Evolutionary conservation across 2,797 vertebrate species (phyloP).

Genomic region (Falco rusticolus): DNA sequence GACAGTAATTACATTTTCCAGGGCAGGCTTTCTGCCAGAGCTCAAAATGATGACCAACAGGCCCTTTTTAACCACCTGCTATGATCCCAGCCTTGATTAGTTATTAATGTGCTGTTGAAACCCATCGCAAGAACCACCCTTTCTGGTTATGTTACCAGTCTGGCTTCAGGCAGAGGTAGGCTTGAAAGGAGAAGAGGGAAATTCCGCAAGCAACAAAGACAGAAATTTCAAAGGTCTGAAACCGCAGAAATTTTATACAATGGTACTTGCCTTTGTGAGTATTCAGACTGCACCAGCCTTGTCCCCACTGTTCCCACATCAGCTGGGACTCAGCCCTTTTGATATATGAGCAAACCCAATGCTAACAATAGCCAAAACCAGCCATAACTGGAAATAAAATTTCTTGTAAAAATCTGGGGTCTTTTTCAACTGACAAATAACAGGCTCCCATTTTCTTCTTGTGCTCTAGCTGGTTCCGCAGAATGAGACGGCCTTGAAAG

Average conservation of each 20-base stretch:
- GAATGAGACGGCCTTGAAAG: not conserved
- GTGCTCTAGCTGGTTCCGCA: not conserved
- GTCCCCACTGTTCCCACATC: not conserved
- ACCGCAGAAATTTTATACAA: not conserved
- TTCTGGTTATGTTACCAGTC: not conserved
- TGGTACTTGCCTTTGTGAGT: not conserved
- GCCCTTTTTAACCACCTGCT: slow-evolving; percentile 55
- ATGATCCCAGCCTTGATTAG: slow-evolving; percentile 36
- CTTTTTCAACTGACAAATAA: not conserved
- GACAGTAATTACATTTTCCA: slow-evolving; percentile 69
- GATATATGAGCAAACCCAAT: rapidly evolving
- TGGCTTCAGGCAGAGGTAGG: not conserved
- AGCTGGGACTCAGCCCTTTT: not conserved
- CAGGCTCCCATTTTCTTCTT: not conserved
- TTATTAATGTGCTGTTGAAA: slow-evolving; percentile 45
- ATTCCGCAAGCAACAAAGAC: not conserved
- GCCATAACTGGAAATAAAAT: not conserved
- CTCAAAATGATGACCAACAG: slow-evolving; percentile 28
- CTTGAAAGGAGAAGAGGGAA: not conserved
- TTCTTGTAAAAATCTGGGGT: not conserved
- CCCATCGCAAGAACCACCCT: not conserved
- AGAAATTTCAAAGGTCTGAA: not conserved
- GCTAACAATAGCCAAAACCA: not conserved
- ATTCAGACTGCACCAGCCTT: not conserved
- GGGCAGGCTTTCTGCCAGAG: slow-evolving; percentile 62